phyloP scores from a whole-genome alignment of 2,113 vertebrate genomes.

The Pelecanoides urinatrix region DNA sequence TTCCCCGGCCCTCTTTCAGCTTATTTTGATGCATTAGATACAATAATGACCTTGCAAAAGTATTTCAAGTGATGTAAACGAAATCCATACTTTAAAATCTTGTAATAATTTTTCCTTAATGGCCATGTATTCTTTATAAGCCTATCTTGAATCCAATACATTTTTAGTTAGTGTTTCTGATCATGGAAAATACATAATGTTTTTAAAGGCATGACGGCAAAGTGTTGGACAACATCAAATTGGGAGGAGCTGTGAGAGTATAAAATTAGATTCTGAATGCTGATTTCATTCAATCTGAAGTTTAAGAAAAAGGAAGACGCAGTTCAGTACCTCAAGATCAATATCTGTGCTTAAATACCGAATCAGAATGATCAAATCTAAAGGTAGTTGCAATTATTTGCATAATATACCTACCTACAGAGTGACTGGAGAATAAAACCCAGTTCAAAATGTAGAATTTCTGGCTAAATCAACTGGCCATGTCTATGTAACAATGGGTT shows the following conservation, averaged over 20 bases:
- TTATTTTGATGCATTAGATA: background rate
- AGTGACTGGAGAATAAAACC: background rate
- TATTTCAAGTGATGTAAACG: background rate
- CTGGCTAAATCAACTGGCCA: background rate
- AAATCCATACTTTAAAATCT: background rate
- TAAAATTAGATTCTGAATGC: too few species aligned
- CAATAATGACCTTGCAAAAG: background rate
- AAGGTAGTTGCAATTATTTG: background rate
- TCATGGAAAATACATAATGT: background rate
- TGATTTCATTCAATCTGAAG: too few species aligned
- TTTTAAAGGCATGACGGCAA: background rate
- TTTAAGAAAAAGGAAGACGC: background rate
- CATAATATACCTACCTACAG: background rate
- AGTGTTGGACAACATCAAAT: background rate
- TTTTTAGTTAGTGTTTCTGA: background rate
- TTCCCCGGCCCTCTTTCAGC: background rate
- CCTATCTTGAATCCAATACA: background rate
- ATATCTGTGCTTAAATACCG: background rate
- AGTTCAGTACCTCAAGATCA: background rate
- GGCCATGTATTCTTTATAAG: background rate
- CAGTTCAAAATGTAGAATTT: background rate
- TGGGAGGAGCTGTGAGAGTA: background rate
- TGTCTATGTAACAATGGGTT: rapidly evolving
- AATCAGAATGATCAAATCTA: background rate
- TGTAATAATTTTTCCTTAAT: background rate